These are phyloP conservation scores for Oryzias woworae DNA, from an alignment of 2,113 vertebrate genomes.

Conservation along the genomic window DNA sequence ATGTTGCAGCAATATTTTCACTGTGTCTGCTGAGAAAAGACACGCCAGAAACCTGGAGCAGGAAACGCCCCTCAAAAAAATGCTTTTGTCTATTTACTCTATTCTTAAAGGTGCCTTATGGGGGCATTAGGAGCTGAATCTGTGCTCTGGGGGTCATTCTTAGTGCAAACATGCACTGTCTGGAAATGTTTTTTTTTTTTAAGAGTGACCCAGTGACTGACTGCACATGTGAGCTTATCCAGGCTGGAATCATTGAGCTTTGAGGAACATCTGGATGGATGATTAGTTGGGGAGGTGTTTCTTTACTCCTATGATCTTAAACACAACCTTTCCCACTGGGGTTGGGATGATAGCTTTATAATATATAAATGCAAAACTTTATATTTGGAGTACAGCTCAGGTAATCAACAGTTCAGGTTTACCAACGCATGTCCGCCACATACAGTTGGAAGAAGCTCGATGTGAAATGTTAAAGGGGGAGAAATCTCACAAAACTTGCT, in stretches of 20 bases:
- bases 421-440: no score
- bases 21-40: constrained; percentile 51
- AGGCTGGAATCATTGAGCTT: constrained; percentile 40
- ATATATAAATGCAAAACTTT: no score
- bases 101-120: background rate
- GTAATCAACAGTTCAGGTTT: no score
- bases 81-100: no score
- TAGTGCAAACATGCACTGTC: constrained; percentile 45
- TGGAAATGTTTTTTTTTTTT: constrained; percentile 59
- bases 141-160: constrained; percentile 29
- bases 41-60: constrained; percentile 9
- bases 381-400: no score
- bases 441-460: no score
- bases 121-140: constrained; percentile 14
- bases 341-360: no score
- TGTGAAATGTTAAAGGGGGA: no score
- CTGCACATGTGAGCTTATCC: constrained; percentile 50
- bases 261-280: constrained; percentile 48
- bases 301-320: constrained; percentile 25
- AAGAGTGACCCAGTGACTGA: constrained; percentile 45
- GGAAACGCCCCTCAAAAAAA: background rate
- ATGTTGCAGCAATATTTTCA: constrained; percentile 22
- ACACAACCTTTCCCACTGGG: constrained; percentile 1
- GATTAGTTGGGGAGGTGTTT: constrained; percentile 37
- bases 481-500: no score